Evolutionary conservation across 2,888 invertebrate genomes (phyloP).

Genomic region (Palloptera scutellata): DNA sequence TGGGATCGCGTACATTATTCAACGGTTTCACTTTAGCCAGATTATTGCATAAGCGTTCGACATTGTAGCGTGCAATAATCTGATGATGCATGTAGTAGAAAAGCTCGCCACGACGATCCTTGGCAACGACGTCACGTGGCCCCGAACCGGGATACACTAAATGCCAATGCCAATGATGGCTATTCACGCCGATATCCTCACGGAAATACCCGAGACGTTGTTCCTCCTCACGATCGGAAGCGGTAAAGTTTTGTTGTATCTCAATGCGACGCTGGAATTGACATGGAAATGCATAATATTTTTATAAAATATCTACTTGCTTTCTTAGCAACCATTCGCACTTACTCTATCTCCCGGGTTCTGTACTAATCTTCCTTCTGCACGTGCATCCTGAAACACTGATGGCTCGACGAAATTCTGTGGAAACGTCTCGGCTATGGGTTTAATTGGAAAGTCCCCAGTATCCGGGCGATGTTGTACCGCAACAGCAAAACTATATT

Average conservation of each 20-base stretch:
- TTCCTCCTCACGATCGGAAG: conserved; percentile 77
- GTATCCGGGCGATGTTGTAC: conserved; percentile 70
- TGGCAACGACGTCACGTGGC: conserved; percentile 70
- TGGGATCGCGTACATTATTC: conserved; percentile 73
- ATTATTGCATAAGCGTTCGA: conserved; percentile 78
- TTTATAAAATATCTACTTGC: not conserved
- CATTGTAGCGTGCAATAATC: conserved; percentile 72
- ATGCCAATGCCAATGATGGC: conserved; percentile 94
- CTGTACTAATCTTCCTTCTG: conserved; percentile 72
- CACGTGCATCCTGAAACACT: conserved; percentile 74
- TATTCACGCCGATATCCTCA: conserved; percentile 84
- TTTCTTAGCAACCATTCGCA: not conserved
- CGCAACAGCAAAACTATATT: conserved; percentile 80
- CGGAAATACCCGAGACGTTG: conserved; percentile 85
- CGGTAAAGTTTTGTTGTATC: conserved; percentile 79
- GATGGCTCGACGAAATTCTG: conserved; percentile 82
- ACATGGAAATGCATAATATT: not conserved
- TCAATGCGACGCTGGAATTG: conserved; percentile 65
- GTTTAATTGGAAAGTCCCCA: conserved; percentile 72
- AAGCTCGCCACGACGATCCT: conserved; percentile 77
- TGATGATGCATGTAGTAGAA: conserved; percentile 81
- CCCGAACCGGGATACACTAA: conserved; percentile 82
- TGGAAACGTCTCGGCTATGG: conserved; percentile 81
- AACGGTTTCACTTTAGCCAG: conserved; percentile 72
- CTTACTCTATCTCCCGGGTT: conserved; percentile 64